Base-by-base conservation (phyloP, 2,113 vertebrate genomes). In the Podarcis muralis region DNA sequence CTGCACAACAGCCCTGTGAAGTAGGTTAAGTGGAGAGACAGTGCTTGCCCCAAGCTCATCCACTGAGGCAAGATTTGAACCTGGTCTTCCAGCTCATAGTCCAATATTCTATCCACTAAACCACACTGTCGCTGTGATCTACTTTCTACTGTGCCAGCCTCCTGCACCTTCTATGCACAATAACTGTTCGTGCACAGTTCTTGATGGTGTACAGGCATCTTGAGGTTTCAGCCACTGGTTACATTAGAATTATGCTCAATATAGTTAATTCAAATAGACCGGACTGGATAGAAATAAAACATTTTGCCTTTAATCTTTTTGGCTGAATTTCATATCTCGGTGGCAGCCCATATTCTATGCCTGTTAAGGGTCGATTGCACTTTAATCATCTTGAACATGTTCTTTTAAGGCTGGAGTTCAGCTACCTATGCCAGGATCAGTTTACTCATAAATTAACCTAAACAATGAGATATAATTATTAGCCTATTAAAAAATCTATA, bases 321-420 rank as follows among this genome's bases (percentile, higher is more conserved):
- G 16, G 81, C 84, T 92, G 79, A 53, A 87, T 93, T 92, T 92
- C 84, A 93, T 89, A 69, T 75, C 92, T 92, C 84, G 81, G 25
- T 65, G 27, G 81, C 86, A 87, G 87, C 87, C 25, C 0, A 1
- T 86, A 65, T n/a, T 48, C 53, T 32, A 43, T 77, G 27, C 5
- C 79, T 79, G 27, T 89, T 90, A 37, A 32, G 2, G 76, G 84
- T 91, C 32, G 23, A 83, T 83, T 88, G 62, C 53, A 16, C 25
- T 62, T 62, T 75, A 75, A 37, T 77, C 57, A 78, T 78, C 74
- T 65, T 43, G 13, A 62, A 37, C 15, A 12, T 65, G 72, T 7
- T 43, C 40, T 65, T 84, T 84, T 77, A 77, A 62, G 74, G 74
- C 9, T 40, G 7, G 1, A 37, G 77, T 92, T 89, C 53, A 92